Evolutionary conservation across 2,113 vertebrate genomes (phyloP), one percentile per base, ranked within the genome.

Genomic region (Pedionomus torquatus): DNA sequence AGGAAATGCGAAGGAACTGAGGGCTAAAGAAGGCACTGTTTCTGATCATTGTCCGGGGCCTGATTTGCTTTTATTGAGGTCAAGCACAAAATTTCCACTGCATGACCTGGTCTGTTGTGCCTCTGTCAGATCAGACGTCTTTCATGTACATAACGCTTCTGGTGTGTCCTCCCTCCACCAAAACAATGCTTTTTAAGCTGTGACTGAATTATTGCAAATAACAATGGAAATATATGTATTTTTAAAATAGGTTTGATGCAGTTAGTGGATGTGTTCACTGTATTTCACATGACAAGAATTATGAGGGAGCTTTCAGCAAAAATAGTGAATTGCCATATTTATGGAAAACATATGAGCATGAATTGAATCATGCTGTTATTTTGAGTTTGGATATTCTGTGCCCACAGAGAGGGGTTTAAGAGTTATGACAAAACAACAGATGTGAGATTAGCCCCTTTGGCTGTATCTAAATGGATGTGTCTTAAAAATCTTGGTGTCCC

Each of bases 341-440:
- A 93, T 63, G 72, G 95, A 89, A 96, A 95, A 94, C 83, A 87
- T 77, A 88, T 64, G 60, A 96, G 78, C 83, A 39, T 60, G 85
- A 66, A 81, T 75, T 96, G 93, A 96, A 95, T 95, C 95, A 92
- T 43, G 55, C 71, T 70, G 54, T 95, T 95, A 92, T 93, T 96
- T 96, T 90, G 80, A 64, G 71, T 95, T 92, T 94, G 76, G 80
- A 68, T 92, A 74, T 39, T 88, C 76, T 52, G 33, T 94, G 92
- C 83, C 87, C 95, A 86, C 90, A 83, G 90, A 96, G 93, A 93
- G 76, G 86, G 87, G 51, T 86, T 94, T 94, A 55, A 83, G 79
- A 97, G 76, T 86, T 93, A 83, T 97, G 85, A 90, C 92, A 96
- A 96, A 96, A 93, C 89, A 96, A 91, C 96, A 96, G 95, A 93